Evolutionary conservation across 2,888 invertebrate species (phyloP).

Genomic region (Melinaea marsaeus): DNA sequence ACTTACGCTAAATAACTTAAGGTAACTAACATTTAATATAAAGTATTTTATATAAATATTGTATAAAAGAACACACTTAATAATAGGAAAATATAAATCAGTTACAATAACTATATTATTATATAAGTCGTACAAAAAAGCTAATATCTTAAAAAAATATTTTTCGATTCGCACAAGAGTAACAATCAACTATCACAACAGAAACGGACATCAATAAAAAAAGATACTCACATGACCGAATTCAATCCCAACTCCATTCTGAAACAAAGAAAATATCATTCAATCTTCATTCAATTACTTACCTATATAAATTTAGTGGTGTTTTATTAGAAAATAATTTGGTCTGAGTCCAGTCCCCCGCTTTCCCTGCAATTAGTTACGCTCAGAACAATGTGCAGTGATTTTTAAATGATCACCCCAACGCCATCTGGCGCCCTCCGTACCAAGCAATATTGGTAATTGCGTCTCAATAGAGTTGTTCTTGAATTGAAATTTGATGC

Average conservation of each 20-base stretch:
- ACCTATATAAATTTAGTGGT: constrained; percentile 21
- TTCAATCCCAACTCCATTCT: not conserved
- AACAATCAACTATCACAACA: too few species aligned
- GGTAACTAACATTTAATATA: constrained; percentile 14
- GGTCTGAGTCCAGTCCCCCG: constrained; percentile 67
- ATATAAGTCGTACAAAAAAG: too few species aligned
- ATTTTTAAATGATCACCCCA: constrained; percentile 74
- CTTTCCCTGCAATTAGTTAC: constrained; percentile 77
- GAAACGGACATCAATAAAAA: too few species aligned
- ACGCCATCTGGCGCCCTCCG: constrained; percentile 67
- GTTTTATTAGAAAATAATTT: constrained; percentile 72
- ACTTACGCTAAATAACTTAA: constrained; percentile 34
- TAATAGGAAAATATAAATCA: not conserved
- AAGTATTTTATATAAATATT: not conserved
- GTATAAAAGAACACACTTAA: not conserved
- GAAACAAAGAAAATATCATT: constrained; percentile 1
- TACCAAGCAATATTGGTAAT: constrained; percentile 70
- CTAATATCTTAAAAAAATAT: too few species aligned
- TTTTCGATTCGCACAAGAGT: too few species aligned
- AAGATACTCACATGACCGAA: too few species aligned
- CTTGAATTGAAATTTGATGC: constrained; percentile 29
- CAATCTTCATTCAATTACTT: constrained; percentile 3
- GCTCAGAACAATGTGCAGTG: constrained; percentile 76
- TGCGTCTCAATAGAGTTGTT: constrained; percentile 50
- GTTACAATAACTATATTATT: too few species aligned